Base-by-base conservation (phyloP, 2,888 invertebrate genomes). In the Erpobdella octoculata region DNA sequence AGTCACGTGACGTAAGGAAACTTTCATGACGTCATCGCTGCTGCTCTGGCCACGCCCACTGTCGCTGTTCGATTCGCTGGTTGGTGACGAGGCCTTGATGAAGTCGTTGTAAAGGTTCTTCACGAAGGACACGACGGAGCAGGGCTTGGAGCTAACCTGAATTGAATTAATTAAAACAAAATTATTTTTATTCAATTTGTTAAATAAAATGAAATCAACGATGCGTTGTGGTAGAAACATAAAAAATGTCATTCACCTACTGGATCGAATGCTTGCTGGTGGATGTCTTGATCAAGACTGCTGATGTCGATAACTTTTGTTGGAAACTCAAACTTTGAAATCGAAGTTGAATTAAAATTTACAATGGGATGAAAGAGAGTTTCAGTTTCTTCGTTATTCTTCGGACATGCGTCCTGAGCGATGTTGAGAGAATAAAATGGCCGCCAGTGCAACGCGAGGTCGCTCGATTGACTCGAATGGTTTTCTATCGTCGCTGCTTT, bases 21-120 rank as follows among this genome's bases (percentile, higher is more conserved):
- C 53, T 15, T 53, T 53, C 9, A 28, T 53, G 53, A 53, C 53
- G 53, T 53, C 71, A 65, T 71, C 71, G 12, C 65, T 66, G 67
- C 71, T 67, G 71, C 71, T 71, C 21, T 41, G 71, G 15, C 71
- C 71, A 6, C 58, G 46, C 9, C 71, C 71, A 28, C 71, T 71
- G 71, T 71, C 71, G 37, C 71, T 71, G 67, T 46, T 66, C 9
- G 71, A 71, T n/a, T 66, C 66, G 28, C 71, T 71, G 48, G 46
- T 68, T 2, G 68, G 68, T 1, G 68, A 68, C n/a, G 68, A 31
- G 18, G 46, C 66, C 18, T 15, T 37, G 65, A 12, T 38, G 21
- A 38, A 21, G 25, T 25, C 41, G 66, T 25, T 38, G 38, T 37
- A 66, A 21, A 41, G 38, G 15, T 25, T 31, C 38, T 66, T 66